Percentiles rank a stretch among this genome's conserved stretches.
Evolutionary conservation across 2,113 vertebrate species (phyloP).

Genomic region (Uria lomvia): DNA sequence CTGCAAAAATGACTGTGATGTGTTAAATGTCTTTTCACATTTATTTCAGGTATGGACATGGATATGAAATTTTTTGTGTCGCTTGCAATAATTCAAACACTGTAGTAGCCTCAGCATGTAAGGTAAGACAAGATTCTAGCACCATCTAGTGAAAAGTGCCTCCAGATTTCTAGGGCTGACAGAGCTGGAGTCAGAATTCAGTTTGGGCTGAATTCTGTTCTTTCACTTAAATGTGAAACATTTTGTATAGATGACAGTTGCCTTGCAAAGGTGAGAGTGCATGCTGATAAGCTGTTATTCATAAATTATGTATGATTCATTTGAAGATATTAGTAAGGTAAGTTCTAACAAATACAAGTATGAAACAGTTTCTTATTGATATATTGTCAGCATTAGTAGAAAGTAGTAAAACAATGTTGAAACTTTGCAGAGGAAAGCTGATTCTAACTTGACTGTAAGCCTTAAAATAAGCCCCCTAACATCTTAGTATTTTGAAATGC

Average conservation of each 20-base stretch:
- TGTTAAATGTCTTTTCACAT: not conserved
- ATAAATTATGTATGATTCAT: not conserved
- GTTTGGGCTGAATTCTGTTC: not conserved
- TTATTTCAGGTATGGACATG: slow-evolving; percentile 90
- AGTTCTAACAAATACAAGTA: not conserved
- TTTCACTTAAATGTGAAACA: not conserved
- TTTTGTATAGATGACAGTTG: not conserved
- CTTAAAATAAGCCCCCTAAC: not conserved
- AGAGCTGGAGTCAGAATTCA: not conserved
- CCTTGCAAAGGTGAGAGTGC: not conserved
- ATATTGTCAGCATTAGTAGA: not conserved
- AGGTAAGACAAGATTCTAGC: slow-evolving; percentile 80
- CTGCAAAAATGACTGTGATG: not conserved
- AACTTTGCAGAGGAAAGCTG: not conserved
- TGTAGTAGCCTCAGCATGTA: slow-evolving; percentile 92
- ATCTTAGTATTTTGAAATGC: not conserved
- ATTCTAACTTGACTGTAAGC: not conserved
- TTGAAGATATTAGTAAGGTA: not conserved
- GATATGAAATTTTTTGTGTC: slow-evolving; percentile 95
- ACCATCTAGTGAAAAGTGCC: slow-evolving; percentile 50
- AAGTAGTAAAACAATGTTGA: not conserved
- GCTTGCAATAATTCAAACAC: slow-evolving; percentile 83
- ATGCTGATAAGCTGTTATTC: not conserved
- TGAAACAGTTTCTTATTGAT: not conserved
- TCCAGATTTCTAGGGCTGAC: not conserved